Base-by-base conservation (phyloP, 2,888 invertebrate genomes). In the Uloborus plumipes region DNA sequence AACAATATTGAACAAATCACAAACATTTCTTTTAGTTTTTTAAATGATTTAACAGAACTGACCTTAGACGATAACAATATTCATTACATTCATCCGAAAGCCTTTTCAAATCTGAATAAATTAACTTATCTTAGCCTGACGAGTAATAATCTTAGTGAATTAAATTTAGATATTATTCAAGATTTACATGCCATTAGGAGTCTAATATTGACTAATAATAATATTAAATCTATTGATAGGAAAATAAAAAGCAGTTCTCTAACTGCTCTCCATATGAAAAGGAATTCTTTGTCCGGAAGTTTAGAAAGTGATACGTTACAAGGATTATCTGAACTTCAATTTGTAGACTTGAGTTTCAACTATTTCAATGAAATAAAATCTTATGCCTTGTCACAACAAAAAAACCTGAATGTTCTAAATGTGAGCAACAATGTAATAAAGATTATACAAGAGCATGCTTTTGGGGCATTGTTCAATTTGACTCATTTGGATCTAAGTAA, bases 391-490 rank as follows among this genome's bases (percentile, higher is more conserved):
- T 47, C 53, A 7, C 18, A 51, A 39, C 53, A 65, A 47, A n/a
- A 65, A 39, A 11, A 65, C 39, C 22, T 74, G 20, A 64, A 74
- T 26, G 11, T n/a, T 58, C 39, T 74, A 20, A 74, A 74, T 18
- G 15, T 74, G 14, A 74, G 74, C 31, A 16, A 65, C 16, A 74
- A 65, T 65, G 55, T 26, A 7, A 4, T 74, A 49, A 47, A 65
- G 22, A 39, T 47, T 13, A 49, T 74, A 6, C 53, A 65, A n/a
- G 47, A 74, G n/a, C 47, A 74, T 74, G 65, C 65, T 16, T 64
- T 74, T 74, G 39, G 65, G 11, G 61, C 74, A 18, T 55, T 74
- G 20, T 18, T 65, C 13, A 65, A 74, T 65, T 64, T 74, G n/a
- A 47, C 13, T 47, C 15, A 3, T 26, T 53, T 74, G n/a, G 58